phyloP scores from a whole-genome alignment of 2,797 vertebrate species.

The Cetoscarus ocellatus region DNA sequence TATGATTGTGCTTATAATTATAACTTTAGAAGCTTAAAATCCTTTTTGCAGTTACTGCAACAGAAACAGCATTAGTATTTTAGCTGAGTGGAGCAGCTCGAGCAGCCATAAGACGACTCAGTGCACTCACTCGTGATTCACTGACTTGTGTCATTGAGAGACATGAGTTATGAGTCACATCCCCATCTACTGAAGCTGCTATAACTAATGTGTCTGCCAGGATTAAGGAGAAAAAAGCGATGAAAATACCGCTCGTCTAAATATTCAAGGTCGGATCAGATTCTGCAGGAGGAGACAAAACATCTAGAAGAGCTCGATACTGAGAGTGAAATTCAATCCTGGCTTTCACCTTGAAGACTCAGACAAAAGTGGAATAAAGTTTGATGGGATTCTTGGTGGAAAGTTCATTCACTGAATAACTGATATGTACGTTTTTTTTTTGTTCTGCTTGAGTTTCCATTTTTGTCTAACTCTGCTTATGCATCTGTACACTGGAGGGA shows the following conservation, averaged over 20 bases:
- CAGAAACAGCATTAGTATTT: not conserved
- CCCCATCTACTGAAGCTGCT: constrained; percentile 18
- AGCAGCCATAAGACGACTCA: constrained; percentile 5
- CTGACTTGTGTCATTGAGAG: constrained; percentile 42
- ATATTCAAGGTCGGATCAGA: constrained; percentile 40
- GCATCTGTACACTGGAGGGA: not conserved
- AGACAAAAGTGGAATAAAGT: not conserved
- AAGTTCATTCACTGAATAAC: not conserved
- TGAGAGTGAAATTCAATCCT: constrained; percentile 17
- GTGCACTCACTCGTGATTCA: constrained; percentile 15
- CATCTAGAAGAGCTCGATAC: not conserved
- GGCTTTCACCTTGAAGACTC: constrained; percentile 6
- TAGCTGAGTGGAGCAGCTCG: constrained; percentile 10
- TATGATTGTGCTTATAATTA: too few relatives aligned
- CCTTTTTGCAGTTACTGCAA: not conserved
- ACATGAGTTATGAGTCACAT: constrained; percentile 39
- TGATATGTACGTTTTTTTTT: not conserved
- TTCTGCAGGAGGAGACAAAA: constrained; percentile 25
- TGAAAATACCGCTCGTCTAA: constrained; percentile 10
- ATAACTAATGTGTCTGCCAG: constrained; percentile 20
- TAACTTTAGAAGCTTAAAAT: too few relatives aligned
- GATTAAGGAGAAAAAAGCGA: constrained; percentile 5
- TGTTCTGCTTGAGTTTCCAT: not conserved
- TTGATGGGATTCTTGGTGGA: not conserved
- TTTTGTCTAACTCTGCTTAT: not conserved